Evolutionary conservation across 2,888 invertebrate species (phyloP), one percentile per base, ranked within the genome.

Genomic region (Melanargia galathea): DNA sequence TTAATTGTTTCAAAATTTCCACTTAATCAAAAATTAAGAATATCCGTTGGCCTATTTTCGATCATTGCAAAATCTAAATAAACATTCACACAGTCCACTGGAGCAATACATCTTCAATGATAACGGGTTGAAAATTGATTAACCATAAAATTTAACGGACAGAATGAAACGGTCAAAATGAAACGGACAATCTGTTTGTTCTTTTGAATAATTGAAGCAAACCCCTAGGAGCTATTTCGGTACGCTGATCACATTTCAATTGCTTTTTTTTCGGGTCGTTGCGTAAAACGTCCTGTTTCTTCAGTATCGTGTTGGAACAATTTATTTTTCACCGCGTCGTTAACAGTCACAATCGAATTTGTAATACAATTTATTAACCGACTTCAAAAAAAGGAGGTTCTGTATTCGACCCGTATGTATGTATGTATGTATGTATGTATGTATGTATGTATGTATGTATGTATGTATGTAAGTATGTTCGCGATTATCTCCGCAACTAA

Each of bases 61-160:
- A n/a, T n/a, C n/a, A n/a, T n/a, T n/a, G n/a, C n/a, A n/a, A n/a
- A n/a, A n/a, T n/a, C n/a, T n/a, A n/a, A n/a, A n/a, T n/a, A 49
- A 49, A 30, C 30, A 49, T 16, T 49, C 49, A 49, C 26, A 22
- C 38, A 38, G 38, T n/a, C 18, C 38, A 54, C 33, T 35, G 22
- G 38, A 22, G 22, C 54, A 38, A 35, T 22, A 24, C 46, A 40
- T 30, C 45, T 18, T 11, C 6, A 18, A 45, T 45, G 30, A 8
- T 43, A 48, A 52, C 52, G 48, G 11, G 20, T 40, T 0, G 48
- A 70, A 70, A 66, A 73, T 72, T 75, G 73, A 68, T 74, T 68
- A 66, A 62, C 60, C 69, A 66, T 54, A 63, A 58, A 62, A 63
- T 58, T 62, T 45, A 49, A 60, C 35, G 48, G 38, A 65, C 59